Conservation (phyloP, 2,888 invertebrate genomes). For the Thelaira solivaga region DNA sequence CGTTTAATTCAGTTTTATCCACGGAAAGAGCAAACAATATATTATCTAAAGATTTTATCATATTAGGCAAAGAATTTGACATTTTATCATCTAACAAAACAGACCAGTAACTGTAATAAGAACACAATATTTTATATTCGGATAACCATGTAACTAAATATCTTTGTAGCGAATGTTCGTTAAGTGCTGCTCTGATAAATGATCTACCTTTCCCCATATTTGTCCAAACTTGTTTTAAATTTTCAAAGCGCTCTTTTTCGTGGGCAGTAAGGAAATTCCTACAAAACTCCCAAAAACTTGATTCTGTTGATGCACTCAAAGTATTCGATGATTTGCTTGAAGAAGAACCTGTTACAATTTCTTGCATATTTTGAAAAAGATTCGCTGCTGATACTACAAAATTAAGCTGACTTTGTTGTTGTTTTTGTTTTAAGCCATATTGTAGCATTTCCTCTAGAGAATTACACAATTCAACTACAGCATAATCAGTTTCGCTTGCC, state of each 20-base stretch:
- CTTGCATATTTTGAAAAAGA: conserved; percentile 83
- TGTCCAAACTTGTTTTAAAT: conserved; percentile 82
- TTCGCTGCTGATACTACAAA: conserved; percentile 65
- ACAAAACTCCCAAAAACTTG: conserved; percentile 83
- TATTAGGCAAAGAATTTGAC: conserved; percentile 86
- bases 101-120: conserved; percentile 92
- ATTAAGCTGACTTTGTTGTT: conserved; percentile 76
- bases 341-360: conserved; percentile 80
- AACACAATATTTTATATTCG: conserved; percentile 80
- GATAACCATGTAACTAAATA: conserved; percentile 86
- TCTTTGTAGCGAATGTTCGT: conserved; percentile 92
- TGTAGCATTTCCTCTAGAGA: conserved; percentile 87
- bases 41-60: conserved; percentile 91
- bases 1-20: conserved; percentile 89
- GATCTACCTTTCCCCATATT: conserved; percentile 82
- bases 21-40: conserved; percentile 95
- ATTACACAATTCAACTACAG: conserved; percentile 80
- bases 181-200: conserved; percentile 92
- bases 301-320: conserved; percentile 2
- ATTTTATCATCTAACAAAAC: conserved; percentile 89
- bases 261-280: conserved; percentile 89
- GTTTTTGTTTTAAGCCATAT: conserved; percentile 85
- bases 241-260: conserved; percentile 90
- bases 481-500: conserved; percentile 89
- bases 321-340: neutral